Base-by-base conservation (phyloP, 2,888 invertebrate species). In the Callimorpha dominula region DNA sequence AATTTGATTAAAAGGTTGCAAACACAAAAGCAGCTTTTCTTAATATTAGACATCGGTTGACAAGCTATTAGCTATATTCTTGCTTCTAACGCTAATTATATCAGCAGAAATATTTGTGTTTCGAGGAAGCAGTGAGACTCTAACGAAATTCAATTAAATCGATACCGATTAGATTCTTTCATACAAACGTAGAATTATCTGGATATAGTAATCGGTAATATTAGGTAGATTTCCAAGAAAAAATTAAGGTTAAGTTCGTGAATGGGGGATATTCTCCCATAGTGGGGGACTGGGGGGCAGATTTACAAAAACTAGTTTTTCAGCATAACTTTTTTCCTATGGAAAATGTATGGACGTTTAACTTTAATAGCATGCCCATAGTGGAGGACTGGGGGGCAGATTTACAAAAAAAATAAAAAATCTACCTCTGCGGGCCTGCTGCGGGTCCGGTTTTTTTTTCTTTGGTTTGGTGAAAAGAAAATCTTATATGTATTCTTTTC, bases 131-230 rank as follows among this genome's bases (percentile, higher is more conserved):
- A 67, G 69, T 67, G 62, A 65, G 57, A 60, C 52, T 54, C 52
- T 71, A 71, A 68, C 67, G 70, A 75, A 63, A 71, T 68, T 62
- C 66, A 69, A 65, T 72, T 70, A 65, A 74, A 71, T 68, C 71
- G 69, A 65, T 73, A 57, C 54, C 65, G 15, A n/a, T n/a, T 60
- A 40, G 31, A 69, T 60, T 65, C 40, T 52, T 42, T 63, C 9
- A 17, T 46, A 49, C 52, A 46, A 66, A 60, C 20, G 62, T 52
- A 57, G 11, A 49, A 31, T 31, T 42, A 46, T 57, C 15, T 68
- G 14, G 15, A 43, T 57, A 68, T 31, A 60, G 46, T 15, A 67
- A 42, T 67, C n/a, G 54, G n/a, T 4, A 15, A 43, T 12, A n/a
- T n/a, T n/a, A n/a, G n/a, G n/a, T n/a, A n/a, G n/a, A n/a, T n/a